Conservation (phyloP, 2,888 invertebrate species). For the Luperina testacea region DNA sequence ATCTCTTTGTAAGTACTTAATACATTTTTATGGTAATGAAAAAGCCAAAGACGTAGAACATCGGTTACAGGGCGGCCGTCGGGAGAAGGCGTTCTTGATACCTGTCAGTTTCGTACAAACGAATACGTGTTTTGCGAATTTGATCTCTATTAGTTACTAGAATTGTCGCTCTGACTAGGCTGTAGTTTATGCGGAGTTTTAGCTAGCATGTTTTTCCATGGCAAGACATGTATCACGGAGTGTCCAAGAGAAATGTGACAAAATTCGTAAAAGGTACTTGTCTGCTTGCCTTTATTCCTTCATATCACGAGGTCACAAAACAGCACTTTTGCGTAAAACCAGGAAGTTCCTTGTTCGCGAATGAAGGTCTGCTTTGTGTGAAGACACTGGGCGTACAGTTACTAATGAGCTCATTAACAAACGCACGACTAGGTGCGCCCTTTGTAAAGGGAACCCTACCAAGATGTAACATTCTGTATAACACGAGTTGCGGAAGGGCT, state of each 20-base stretch:
- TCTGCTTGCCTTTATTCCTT: neutral
- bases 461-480: slow-evolving; percentile 28
- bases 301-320: slow-evolving; percentile 7
- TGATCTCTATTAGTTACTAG: neutral
- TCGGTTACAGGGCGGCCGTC: neutral
- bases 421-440: slow-evolving; percentile 50
- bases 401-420: slow-evolving; percentile 60
- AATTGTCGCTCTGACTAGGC: neutral
- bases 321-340: slow-evolving; percentile 33
- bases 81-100: neutral
- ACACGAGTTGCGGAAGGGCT: neutral
- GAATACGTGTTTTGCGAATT: neutral
- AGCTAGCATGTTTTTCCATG: neutral
- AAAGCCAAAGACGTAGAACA: neutral
- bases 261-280: neutral
- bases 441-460: slow-evolving; percentile 49
- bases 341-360: neutral
- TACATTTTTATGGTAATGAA: slow-evolving; percentile 7
- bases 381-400: slow-evolving; percentile 33
- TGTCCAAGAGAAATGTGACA: neutral
- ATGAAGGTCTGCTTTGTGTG: slow-evolving; percentile 45
- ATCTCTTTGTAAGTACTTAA: neutral
- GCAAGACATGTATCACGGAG: neutral
- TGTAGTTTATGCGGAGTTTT: neutral
- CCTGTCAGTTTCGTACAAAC: neutral